A percentile compares a stretch with the other conserved stretches of the same genome.
phyloP scores from a whole-genome alignment of 2,888 invertebrate genomes.

The Mimumesa dahlbomi region DNA sequence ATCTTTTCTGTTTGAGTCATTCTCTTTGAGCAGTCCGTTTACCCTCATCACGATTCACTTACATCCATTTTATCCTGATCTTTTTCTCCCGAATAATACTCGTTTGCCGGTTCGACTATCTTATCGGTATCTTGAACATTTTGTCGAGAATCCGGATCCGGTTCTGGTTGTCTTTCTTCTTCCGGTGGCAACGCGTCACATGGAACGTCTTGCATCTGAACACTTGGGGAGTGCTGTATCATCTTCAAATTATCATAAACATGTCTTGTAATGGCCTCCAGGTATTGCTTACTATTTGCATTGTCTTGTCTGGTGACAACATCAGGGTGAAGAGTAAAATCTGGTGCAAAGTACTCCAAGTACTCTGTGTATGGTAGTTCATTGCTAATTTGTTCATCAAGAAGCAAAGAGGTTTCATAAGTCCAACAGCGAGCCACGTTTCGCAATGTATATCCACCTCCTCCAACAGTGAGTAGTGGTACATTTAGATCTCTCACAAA shows the following conservation, averaged over 20 bases:
- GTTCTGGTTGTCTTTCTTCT: slow-evolving; percentile 87
- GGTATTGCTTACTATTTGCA: slow-evolving; percentile 96
- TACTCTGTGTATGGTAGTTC: slow-evolving; percentile 98
- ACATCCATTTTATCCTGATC: slow-evolving; percentile 90
- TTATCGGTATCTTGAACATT: slow-evolving; percentile 90
- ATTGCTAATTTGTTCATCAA: slow-evolving; percentile 96
- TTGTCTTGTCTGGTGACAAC: slow-evolving; percentile 93
- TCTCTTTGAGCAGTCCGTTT: background rate
- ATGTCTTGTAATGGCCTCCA: slow-evolving; percentile 94
- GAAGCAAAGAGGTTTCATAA: slow-evolving; percentile 96
- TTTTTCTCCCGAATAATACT: slow-evolving; percentile 94
- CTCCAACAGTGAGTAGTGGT: slow-evolving; percentile 94
- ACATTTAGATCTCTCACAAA: slow-evolving; percentile 96
- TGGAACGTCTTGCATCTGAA: slow-evolving; percentile 98
- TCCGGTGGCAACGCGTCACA: slow-evolving; percentile 90
- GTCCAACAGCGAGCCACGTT: slow-evolving; percentile 99
- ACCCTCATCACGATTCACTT: slow-evolving; percentile 57
- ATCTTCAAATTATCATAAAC: slow-evolving; percentile 96
- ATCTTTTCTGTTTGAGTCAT: background rate
- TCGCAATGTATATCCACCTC: slow-evolving; percentile 93
- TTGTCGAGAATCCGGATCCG: slow-evolving; percentile 91
- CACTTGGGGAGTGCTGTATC: slow-evolving; percentile 96
- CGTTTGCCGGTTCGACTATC: slow-evolving; percentile 91
- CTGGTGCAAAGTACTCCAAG: slow-evolving; percentile 98
- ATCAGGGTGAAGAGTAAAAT: slow-evolving; percentile 97